Conservation (phyloP, 2,113 vertebrate genomes). For the Cyrtonyx montezumae region DNA sequence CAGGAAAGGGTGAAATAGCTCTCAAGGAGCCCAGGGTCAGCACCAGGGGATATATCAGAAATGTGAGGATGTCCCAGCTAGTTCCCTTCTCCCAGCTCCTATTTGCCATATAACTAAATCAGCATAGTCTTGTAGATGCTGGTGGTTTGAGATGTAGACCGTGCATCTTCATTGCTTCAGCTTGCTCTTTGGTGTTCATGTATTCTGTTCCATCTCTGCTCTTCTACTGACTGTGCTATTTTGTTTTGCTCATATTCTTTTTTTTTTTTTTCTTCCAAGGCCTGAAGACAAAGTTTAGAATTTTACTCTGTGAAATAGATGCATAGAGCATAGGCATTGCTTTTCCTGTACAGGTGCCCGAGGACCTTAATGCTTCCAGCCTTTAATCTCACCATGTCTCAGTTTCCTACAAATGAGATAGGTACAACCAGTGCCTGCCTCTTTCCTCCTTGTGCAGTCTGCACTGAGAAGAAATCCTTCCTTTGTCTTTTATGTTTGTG, state of each 20-base stretch:
- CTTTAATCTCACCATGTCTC: neutral
- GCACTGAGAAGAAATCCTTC: neutral
- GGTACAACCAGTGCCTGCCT: neutral
- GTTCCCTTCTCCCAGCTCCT: neutral
- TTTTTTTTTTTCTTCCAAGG: neutral
- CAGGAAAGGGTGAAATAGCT: neutral
- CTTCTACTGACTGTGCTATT: neutral
- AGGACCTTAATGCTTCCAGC: neutral
- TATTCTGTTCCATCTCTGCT: neutral
- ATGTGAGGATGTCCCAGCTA: neutral
- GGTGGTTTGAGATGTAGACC: neutral
- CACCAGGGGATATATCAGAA: neutral
- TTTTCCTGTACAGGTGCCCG: neutral
- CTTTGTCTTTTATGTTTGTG: neutral
- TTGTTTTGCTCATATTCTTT: too few relatives aligned
- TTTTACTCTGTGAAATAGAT: neutral
- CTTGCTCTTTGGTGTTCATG: neutral
- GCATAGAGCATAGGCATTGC: neutral
- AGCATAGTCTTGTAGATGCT: neutral
- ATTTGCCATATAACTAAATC: neutral
- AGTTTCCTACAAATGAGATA: neutral
- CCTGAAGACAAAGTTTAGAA: neutral
- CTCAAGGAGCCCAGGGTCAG: neutral
- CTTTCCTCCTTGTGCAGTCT: neutral
- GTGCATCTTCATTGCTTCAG: neutral